Evolutionary conservation across 2,113 vertebrate genomes (phyloP), one percentile per base, ranked within the genome.

Genomic region (Loxodonta africana): DNA sequence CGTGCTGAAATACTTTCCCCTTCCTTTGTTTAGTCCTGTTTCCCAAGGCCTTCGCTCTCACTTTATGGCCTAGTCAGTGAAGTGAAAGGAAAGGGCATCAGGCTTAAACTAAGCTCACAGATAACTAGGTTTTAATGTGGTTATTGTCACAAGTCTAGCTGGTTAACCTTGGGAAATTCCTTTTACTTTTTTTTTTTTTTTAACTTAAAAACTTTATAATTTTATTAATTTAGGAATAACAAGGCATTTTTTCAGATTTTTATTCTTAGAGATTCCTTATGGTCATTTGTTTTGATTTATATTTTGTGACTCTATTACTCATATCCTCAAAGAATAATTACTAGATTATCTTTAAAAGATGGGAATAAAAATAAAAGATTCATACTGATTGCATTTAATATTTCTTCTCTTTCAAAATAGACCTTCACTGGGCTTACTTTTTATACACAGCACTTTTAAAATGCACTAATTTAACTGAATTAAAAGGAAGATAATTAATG

Each of bases 281-380:
- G 84, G 26, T 0, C 33, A 74, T 2, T 63, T 77, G 15, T 89
- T 95, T 69, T 89, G 4, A 91, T 44, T 51, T 65, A 44, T 51
- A 62, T 71, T 65, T 60, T 77, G 62, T 89, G 9, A 83, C 41
- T 84, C 17, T 48, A 6, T 48, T 37, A 51, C 26, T 76, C 15
- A 74, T 77, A 63, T 94, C 15, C 33, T 71, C n/a, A 83, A 90
- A 60, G 11, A 84, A 63, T 2, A 3, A 71, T 26, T 71, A 62
- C 63, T 23, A 88, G 67, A 15, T 48, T 2, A n/a, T 63, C 14
- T 51, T 77, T 91, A 65, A 88, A 90, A 91, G 2, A 74, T 0
- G 67, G 6, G 88, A 81, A 78, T 62, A 94, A 92, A 91, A 81
- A 78, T 62, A 94, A 92, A 76, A 96, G 5, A 78, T 65, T 85